A percentile compares a stretch with the other conserved stretches of the same genome.
Conservation (phyloP, 1,140 invertebrate genomes). For the Sinonovacula constricta region DNA sequence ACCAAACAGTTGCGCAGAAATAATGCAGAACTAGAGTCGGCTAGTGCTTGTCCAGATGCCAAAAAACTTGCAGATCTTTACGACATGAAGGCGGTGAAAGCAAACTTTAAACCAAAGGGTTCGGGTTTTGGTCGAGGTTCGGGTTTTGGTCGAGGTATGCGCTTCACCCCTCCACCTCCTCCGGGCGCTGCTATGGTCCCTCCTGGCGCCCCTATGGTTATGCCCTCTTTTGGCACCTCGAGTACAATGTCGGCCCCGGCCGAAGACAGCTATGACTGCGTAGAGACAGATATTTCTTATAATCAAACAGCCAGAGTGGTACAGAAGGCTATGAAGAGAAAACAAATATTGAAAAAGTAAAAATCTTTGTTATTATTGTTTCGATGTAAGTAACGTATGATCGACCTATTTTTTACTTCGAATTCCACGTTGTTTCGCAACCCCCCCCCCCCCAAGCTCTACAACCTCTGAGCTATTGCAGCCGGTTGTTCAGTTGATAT, state of each 20-base stretch:
- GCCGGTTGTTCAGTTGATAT: too few species aligned
- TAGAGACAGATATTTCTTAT: slow-evolving; percentile 1
- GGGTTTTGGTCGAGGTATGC: not conserved
- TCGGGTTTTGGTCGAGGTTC: too few species aligned
- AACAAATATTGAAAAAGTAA: not conserved
- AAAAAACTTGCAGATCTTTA: slow-evolving; percentile 7
- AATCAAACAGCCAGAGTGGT: slow-evolving; percentile 15
- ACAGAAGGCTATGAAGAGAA: slow-evolving; percentile 4
- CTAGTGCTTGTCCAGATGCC: not conserved
- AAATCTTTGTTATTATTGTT: too few species aligned
- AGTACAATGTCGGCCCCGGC: not conserved
- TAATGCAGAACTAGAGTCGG: not conserved
- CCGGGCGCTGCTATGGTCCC: not conserved
- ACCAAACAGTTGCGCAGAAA: slow-evolving; percentile 16
- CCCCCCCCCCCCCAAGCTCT: too few species aligned
- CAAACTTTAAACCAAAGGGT: not conserved
- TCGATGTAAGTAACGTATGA: too few species aligned
- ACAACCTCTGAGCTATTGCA: too few species aligned
- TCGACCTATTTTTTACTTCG: too few species aligned
- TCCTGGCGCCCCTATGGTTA: not conserved
- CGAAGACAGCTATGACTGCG: not conserved
- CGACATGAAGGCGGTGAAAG: not conserved
- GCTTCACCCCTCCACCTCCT: not conserved
- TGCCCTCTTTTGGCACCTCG: not conserved
- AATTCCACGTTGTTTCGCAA: too few species aligned